These are phyloP conservation scores for Petrocephalus sullivani DNA, from an alignment of 2,797 vertebrate genomes.

Conservation along the genomic window DNA sequence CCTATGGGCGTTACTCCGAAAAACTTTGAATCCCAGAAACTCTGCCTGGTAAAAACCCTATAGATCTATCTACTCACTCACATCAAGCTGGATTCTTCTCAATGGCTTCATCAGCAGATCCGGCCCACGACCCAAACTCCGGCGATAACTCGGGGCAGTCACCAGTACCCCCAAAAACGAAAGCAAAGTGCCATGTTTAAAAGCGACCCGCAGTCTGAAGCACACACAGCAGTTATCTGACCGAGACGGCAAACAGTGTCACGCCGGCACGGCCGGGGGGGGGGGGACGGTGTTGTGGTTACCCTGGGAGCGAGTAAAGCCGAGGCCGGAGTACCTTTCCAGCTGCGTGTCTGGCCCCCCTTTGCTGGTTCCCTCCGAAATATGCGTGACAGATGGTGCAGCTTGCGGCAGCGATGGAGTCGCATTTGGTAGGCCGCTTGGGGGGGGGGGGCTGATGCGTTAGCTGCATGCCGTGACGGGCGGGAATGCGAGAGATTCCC, in stretches of 20 bases:
- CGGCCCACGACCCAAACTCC: background rate
- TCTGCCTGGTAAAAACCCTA: background rate
- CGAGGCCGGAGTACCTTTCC: background rate
- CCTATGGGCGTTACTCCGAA: background rate
- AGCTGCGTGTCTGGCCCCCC: slow-evolving; percentile 1
- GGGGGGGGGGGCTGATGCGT: background rate
- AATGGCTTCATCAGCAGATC: background rate
- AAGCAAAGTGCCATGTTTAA: background rate
- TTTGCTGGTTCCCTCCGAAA: background rate
- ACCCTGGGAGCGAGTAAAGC: background rate
- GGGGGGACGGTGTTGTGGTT: slow-evolving; percentile 36
- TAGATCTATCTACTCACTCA: background rate
- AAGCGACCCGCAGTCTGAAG: background rate
- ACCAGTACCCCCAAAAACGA: background rate
- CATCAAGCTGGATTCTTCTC: background rate
- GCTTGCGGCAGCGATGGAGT: background rate
- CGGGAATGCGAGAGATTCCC: background rate
- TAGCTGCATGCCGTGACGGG: background rate
- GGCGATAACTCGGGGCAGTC: background rate
- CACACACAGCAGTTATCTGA: background rate
- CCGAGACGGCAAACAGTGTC: background rate
- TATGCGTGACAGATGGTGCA: background rate
- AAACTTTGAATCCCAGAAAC: background rate
- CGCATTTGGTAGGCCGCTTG: background rate
- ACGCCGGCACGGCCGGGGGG: no score